These are phyloP conservation scores for Orthosia gothica DNA, from an alignment of 2,888 invertebrate species.

Conservation along the genomic window DNA sequence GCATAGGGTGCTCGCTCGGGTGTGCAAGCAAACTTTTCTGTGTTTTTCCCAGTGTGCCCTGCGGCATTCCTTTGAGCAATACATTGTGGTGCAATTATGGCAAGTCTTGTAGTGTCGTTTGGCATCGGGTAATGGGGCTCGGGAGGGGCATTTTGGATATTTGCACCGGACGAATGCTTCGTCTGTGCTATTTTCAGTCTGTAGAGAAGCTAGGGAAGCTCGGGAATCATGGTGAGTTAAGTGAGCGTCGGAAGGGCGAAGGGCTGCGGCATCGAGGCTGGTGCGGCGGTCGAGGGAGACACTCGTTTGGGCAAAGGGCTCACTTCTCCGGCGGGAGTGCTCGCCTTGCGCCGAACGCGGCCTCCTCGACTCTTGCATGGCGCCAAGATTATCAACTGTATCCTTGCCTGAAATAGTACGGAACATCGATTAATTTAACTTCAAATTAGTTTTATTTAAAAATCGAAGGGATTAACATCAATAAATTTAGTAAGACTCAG, in stretches of 20 bases:
- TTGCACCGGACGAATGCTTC: slow-evolving; percentile 94
- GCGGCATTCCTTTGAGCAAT: slow-evolving; percentile 98
- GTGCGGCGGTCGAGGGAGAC: slow-evolving; percentile 90
- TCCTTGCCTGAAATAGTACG: slow-evolving; percentile 86
- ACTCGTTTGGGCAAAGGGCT: slow-evolving; percentile 84
- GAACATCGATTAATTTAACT: slow-evolving; percentile 13
- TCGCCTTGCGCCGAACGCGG: slow-evolving; percentile 86
- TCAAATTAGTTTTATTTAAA: background rate
- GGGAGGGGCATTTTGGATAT: slow-evolving; percentile 95
- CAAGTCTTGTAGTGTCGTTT: slow-evolving; percentile 97
- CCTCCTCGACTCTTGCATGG: slow-evolving; percentile 86
- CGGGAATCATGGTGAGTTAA: slow-evolving; percentile 85
- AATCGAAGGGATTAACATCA: slow-evolving; percentile 31
- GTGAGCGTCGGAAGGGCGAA: slow-evolving; percentile 82
- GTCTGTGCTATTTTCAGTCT: slow-evolving; percentile 88
- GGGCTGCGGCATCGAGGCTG: slow-evolving; percentile 91
- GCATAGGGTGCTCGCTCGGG: slow-evolving; percentile 97
- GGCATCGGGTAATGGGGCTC: slow-evolving; percentile 94
- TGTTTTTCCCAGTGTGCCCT: slow-evolving; percentile 98
- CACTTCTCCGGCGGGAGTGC: slow-evolving; percentile 87
- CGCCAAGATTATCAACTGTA: slow-evolving; percentile 90
- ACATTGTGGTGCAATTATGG: slow-evolving; percentile 98
- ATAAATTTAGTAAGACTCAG: slow-evolving; percentile 77
- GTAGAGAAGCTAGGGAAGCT: slow-evolving; percentile 87
- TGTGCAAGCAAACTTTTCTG: slow-evolving; percentile 97